Evolutionary conservation across 2,797 vertebrate genomes (phyloP), one percentile per base, ranked within the genome.

Genomic region (Poecilia wingei): DNA sequence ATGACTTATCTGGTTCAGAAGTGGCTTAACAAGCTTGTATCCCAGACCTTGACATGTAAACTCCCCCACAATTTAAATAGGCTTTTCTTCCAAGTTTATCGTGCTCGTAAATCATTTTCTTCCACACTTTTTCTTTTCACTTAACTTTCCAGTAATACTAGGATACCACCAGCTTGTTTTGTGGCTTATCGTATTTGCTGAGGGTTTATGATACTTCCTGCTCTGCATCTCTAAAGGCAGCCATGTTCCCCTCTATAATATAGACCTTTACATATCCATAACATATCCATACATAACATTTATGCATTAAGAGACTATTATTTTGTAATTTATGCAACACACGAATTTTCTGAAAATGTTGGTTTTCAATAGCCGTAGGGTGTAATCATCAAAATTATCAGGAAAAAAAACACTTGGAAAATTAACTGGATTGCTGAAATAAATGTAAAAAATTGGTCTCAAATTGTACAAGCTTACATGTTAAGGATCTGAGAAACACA

Each of bases 401-500:
- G 57, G 0, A 20, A 36, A 66, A 22, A 36, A 20, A 20, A 41
- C 61, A 20, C 7, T 41, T 41, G 20, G 22, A 39, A 39, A 18
- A 10, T 41, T 12, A 12, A 68, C 20, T 68, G 66, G 18, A 13
- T 43, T 41, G 3, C 20, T 68, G 2, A 68, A 69, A 43, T 69
- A n/a, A 13, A 43, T 69, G 25, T n/a, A 12, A 36, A 41, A 22
- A 16, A 46, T 82, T 57, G 64, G 78, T 47, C 57, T 80, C 75
- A 59, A 31, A 73, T 77, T 78, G 77, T 78, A 80, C 76, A 68
- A 75, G 78, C 31, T 36, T 59, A 71, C 69, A 76, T 84, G 83
- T 84, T 74, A 86, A 75, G 75, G 45, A 78, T 78, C 53, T 87
- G 83, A 90, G 75, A 89, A 89, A 86, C 59, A 80, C 83, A 85